Evolutionary conservation across 2,888 invertebrate genomes (phyloP), one percentile per base, ranked within the genome.

Genomic region (Lasioglossum pauxillum): DNA sequence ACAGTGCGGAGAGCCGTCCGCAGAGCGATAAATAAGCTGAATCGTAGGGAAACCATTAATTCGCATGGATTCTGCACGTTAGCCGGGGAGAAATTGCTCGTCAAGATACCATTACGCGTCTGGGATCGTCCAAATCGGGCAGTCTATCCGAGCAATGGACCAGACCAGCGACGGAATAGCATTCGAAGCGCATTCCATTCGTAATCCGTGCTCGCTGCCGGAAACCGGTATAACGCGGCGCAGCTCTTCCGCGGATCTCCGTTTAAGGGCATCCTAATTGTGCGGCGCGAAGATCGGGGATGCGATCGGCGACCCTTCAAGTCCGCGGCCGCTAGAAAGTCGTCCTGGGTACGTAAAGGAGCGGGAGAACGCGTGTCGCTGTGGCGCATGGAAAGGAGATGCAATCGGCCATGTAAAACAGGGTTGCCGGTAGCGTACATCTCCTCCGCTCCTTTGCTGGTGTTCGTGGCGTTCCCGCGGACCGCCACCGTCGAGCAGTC

Each of bases 371-470:
- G 91, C 90, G 91, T 91, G 91, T 92, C 92, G 88, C 88, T 82
- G 85, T 86, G 87, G 78, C 80, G 86, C 88, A 88, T 82, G 85
- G 78, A 86, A 87, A 83, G 82, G 87, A 92, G 90, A 92, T 92
- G 90, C 90, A 88, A 92, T 92, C 91, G 89, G 85, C 88, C 90
- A 92, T 93, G 91, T 93, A 91, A 92, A 93, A 92, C 92, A 91
- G 91, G 88, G 82, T 87, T 83, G 88, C 90, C 85, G 90, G 88
- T 91, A 92, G 85, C 88, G 88, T 91, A 91, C 91, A 89, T 87
- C 88, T 82, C 71, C 75, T 82, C 83, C 83, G 71, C 72, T 82
- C 83, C 82, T 84, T 80, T 74, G 78, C 79, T 84, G 76, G 78
- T 80, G 53, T 83, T 82, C 79, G 74, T 84, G 73, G 83, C 75